Evolutionary conservation across 2,797 vertebrate species (phyloP).

Genomic region (Chaetophractus vellerosus): DNA sequence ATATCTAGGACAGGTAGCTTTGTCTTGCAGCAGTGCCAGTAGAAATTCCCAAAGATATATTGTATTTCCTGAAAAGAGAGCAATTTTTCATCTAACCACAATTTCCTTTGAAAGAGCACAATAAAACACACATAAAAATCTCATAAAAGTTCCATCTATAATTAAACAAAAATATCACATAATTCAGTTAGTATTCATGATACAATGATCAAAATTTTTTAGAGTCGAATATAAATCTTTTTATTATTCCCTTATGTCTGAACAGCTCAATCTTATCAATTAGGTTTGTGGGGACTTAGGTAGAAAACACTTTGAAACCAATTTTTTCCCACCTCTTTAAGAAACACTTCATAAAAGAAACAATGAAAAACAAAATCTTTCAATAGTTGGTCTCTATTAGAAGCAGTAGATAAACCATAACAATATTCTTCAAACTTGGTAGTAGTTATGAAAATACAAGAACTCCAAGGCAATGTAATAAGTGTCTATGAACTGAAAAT

Average conservation of each 20-base stretch:
- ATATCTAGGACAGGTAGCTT: constrained; percentile 97
- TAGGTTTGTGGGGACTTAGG: not conserved
- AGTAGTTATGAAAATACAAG: constrained; percentile 77
- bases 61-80: constrained; percentile 93
- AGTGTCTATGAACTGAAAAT: constrained; percentile 67
- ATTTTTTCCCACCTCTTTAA: constrained; percentile 20
- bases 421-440: constrained; percentile 63
- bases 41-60: constrained; percentile 99
- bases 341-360: constrained; percentile 40
- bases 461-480: constrained; percentile 72
- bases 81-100: constrained; percentile 45
- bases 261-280: constrained; percentile 46
- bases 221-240: constrained; percentile 37
- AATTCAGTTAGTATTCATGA: constrained; percentile 9
- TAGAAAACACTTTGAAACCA: not conserved
- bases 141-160: constrained; percentile 38
- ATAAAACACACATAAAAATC: constrained; percentile 55
- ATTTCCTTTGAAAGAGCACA: constrained; percentile 66
- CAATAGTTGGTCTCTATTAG: constrained; percentile 41
- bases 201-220: constrained; percentile 46
- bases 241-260: not conserved
- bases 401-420: constrained; percentile 61
- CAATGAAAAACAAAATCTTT: constrained; percentile 11
- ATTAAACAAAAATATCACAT: constrained; percentile 50
- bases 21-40: constrained; percentile 97